Percentiles rank a stretch among this genome's conserved stretches.
Evolutionary conservation across 2,888 invertebrate species (phyloP).

Genomic region (Catocala nupta): DNA sequence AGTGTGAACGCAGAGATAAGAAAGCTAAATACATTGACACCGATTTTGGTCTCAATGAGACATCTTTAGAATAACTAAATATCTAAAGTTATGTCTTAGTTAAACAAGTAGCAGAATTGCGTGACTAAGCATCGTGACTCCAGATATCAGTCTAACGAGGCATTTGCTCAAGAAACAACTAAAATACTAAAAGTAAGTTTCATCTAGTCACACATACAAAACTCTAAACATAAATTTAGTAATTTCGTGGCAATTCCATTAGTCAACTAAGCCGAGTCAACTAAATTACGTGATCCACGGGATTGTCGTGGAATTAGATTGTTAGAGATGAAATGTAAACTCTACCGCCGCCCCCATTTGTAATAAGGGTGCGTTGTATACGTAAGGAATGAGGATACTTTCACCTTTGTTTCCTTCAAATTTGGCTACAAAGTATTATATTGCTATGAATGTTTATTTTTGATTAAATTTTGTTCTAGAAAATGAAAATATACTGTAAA

Average conservation of each 20-base stretch:
- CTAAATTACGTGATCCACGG: conserved; percentile 32
- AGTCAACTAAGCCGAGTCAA: conserved; percentile 28
- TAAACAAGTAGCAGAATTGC: too few species aligned
- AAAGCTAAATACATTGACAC: too few species aligned
- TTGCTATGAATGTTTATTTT: not conserved
- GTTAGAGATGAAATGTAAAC: conserved; percentile 43
- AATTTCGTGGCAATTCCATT: conserved; percentile 16
- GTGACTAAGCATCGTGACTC: too few species aligned
- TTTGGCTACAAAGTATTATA: conserved; percentile 5
- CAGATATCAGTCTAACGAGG: too few species aligned
- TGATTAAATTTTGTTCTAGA: not conserved
- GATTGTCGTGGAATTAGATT: conserved; percentile 29
- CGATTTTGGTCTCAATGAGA: too few species aligned
- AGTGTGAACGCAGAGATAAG: too few species aligned
- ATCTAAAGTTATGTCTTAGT: too few species aligned
- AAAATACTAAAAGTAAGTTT: not conserved
- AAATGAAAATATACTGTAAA: too few species aligned
- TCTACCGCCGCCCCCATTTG: conserved; percentile 14
- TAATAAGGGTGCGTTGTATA: not conserved
- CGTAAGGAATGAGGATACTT: not conserved
- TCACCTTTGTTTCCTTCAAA: conserved; percentile 1
- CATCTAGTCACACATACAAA: not conserved
- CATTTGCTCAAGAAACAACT: too few species aligned
- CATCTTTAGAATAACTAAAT: too few species aligned
- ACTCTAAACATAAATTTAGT: conserved; percentile 1